Conservation (phyloP, 2,888 invertebrate genomes). For the Drosophila mimetica region DNA sequence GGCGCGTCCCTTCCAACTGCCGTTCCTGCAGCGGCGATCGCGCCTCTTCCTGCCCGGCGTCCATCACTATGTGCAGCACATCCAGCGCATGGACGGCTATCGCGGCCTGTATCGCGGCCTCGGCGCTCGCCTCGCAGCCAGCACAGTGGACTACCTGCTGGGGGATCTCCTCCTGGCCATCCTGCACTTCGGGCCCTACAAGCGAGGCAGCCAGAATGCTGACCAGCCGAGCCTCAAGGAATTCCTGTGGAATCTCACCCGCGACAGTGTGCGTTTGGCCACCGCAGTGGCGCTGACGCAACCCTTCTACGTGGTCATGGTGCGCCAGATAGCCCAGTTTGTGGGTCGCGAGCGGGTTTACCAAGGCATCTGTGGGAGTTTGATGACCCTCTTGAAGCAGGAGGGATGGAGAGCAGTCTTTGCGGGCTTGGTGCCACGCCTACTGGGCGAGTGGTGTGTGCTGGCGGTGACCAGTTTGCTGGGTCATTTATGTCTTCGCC, state of each 20-base stretch:
- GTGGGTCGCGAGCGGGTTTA: constrained; percentile 52
- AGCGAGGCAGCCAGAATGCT: neutral
- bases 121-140: constrained; percentile 30
- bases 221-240: neutral
- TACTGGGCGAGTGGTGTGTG: constrained; percentile 49
- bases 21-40: constrained; percentile 21
- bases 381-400: constrained; percentile 5
- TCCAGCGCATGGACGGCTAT: constrained; percentile 47
- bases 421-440: constrained; percentile 54
- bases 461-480: constrained; percentile 40
- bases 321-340: constrained; percentile 66
- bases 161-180: constrained; percentile 24
- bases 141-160: neutral
- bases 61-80: constrained; percentile 51
- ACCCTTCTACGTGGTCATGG: constrained; percentile 59
- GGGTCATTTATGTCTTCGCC: constrained; percentile 22
- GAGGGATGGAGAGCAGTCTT: constrained; percentile 49
- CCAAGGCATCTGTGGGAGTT: constrained; percentile 13
- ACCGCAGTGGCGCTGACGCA: constrained; percentile 53
- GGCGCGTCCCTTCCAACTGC: constrained; percentile 7
- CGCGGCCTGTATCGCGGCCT: constrained; percentile 58
- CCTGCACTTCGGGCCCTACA: constrained; percentile 20
- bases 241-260: constrained; percentile 31
- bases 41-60: constrained; percentile 48
- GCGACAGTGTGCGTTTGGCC: constrained; percentile 34